Percentiles rank a stretch among this genome's conserved stretches.
phyloP scores from a whole-genome alignment of 2,113 vertebrate species.

The Nycticorax nycticorax region DNA sequence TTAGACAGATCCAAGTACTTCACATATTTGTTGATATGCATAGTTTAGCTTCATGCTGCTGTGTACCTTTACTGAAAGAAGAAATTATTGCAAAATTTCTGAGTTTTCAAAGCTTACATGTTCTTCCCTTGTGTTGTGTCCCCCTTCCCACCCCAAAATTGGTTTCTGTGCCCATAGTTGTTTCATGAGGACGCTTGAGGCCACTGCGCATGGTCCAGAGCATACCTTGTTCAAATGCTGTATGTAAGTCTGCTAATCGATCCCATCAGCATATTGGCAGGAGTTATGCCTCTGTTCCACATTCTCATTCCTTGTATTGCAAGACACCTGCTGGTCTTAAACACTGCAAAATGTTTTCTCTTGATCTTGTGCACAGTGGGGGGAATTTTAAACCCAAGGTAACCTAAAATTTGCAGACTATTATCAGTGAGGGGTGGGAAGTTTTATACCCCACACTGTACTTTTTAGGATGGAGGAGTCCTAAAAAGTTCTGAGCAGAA shows the following conservation, averaged over 20 bases:
- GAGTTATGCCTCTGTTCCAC: not conserved
- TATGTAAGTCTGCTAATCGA: not conserved
- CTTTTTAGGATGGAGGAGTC: not conserved
- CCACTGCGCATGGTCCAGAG: not conserved
- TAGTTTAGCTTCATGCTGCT: not conserved
- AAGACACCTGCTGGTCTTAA: not conserved
- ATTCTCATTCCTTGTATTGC: not conserved
- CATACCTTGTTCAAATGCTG: not conserved
- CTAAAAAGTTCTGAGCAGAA: not conserved
- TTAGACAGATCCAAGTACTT: not conserved
- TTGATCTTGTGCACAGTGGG: rapidly evolving
- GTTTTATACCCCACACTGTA: not conserved
- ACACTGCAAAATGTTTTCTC: not conserved
- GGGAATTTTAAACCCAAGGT: not conserved
- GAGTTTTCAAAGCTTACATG: not conserved
- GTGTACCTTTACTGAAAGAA: not conserved
- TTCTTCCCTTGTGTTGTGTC: not conserved
- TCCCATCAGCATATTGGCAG: not conserved
- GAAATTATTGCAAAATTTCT: not conserved
- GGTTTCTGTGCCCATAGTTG: not conserved
- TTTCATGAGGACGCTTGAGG: not conserved
- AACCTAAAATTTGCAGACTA: not conserved
- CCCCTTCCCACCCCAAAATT: not conserved
- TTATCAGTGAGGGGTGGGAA: not conserved
- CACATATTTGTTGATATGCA: rapidly evolving